Conservation (phyloP, 2,797 vertebrate species). For the Muraenolepis orangiensis region DNA sequence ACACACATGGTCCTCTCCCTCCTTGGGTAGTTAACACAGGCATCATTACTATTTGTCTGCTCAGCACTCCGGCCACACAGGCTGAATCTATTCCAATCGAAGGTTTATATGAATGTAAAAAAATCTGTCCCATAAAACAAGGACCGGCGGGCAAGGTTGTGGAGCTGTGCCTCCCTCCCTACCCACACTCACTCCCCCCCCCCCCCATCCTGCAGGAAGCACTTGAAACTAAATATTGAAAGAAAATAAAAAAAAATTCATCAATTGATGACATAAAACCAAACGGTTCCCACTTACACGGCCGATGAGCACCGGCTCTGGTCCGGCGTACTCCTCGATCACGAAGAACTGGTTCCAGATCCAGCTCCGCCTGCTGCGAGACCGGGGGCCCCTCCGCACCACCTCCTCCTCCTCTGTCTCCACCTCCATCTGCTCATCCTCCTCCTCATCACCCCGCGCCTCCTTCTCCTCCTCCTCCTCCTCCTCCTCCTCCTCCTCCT, state of each 20-base stretch:
- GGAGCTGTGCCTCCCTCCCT: background rate
- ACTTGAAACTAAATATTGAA: no score
- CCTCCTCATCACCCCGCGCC: no score
- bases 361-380: slow-evolving; percentile 87
- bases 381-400: slow-evolving; percentile 62
- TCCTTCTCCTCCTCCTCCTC: no score
- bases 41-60: no score
- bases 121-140: no score
- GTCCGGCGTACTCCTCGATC: slow-evolving; percentile 89
- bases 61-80: no score
- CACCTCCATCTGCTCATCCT: slow-evolving; percentile 9
- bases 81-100: slow-evolving; percentile 64
- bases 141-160: background rate
- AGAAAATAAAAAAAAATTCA: slow-evolving; percentile 51
- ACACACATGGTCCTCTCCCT: no score
- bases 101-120: slow-evolving; percentile 40
- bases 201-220: no score
- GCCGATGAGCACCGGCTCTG: slow-evolving; percentile 90
- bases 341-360: slow-evolving; percentile 97
- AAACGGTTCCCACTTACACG: slow-evolving; percentile 77
- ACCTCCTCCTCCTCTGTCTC: slow-evolving; percentile 23
- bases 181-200: no score
- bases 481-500: no score
- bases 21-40: no score
- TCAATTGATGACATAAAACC: slow-evolving; percentile 40